phyloP scores from a whole-genome alignment of 2,888 invertebrate genomes.

The Harpalus rubripes region DNA sequence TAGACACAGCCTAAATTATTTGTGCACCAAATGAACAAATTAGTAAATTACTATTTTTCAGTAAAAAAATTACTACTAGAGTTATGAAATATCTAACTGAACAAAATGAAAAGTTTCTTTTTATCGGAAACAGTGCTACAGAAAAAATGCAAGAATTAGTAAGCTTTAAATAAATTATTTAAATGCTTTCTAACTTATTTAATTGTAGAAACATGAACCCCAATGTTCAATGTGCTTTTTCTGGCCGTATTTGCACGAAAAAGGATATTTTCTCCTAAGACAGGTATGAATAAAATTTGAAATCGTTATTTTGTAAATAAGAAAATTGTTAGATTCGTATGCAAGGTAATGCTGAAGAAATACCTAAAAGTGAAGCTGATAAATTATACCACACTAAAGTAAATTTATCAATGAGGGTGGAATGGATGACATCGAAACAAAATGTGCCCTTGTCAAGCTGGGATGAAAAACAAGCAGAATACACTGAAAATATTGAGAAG shows the following conservation, averaged over 20 bases:
- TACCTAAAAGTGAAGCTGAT: slow-evolving; percentile 72
- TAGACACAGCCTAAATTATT: neutral
- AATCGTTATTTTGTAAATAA: slow-evolving; percentile 9
- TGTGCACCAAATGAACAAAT: neutral
- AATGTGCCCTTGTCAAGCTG: neutral
- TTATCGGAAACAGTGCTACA: slow-evolving; percentile 72
- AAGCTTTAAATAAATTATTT: slow-evolving; percentile 69
- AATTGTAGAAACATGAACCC: slow-evolving; percentile 39
- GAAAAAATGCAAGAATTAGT: slow-evolving; percentile 77
- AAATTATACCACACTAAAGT: slow-evolving; percentile 74
- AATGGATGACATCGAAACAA: neutral
- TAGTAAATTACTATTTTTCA: neutral
- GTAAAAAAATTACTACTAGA: neutral
- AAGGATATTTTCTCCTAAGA: slow-evolving; percentile 66
- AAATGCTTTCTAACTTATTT: neutral
- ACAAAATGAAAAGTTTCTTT: neutral
- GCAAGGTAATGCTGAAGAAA: slow-evolving; percentile 75
- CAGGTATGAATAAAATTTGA: slow-evolving; percentile 72
- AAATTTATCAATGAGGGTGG: neutral
- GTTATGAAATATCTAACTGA: neutral
- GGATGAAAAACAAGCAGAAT: slow-evolving; percentile 8
- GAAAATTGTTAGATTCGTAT: slow-evolving; percentile 76
- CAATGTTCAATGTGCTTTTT: slow-evolving; percentile 51
- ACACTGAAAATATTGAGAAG: neutral
- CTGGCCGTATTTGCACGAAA: slow-evolving; percentile 18